Percentiles rank a stretch among this genome's conserved stretches.
Evolutionary conservation across 2,888 invertebrate species (phyloP).

Genomic region (Campoletis raptor): DNA sequence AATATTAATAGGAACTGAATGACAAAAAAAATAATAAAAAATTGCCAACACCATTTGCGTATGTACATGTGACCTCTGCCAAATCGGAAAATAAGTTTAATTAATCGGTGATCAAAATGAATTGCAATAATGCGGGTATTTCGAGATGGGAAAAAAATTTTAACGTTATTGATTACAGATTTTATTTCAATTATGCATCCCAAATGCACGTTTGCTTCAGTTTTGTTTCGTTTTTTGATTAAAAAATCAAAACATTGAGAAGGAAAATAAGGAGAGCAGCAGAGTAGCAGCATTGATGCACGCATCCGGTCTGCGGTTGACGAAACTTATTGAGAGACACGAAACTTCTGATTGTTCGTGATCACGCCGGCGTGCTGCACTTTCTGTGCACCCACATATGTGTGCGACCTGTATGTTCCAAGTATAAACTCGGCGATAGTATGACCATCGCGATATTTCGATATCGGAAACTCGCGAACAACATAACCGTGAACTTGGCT

Average conservation of each 20-base stretch:
- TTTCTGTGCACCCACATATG: constrained; percentile 28
- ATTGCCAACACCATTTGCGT: not conserved
- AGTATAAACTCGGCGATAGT: constrained; percentile 47
- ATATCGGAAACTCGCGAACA: constrained; percentile 64
- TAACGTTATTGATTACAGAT: not conserved
- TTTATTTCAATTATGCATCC: not conserved
- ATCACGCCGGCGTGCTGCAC: constrained; percentile 75
- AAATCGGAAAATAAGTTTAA: not conserved
- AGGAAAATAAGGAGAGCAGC: constrained; percentile 59
- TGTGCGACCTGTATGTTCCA: constrained; percentile 1
- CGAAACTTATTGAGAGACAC: no score
- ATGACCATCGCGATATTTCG: constrained; percentile 65
- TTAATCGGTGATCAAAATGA: not conserved
- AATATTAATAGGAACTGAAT: not conserved
- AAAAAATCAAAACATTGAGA: constrained; percentile 43
- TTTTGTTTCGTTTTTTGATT: not conserved
- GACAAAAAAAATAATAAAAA: not conserved
- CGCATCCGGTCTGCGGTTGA: constrained; percentile 83
- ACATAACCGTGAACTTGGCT: constrained; percentile 51
- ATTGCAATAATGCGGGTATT: not conserved
- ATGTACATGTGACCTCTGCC: not conserved
- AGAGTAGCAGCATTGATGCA: constrained; percentile 80
- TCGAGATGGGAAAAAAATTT: not conserved
- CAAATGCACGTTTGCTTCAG: not conserved
- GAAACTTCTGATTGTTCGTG: constrained; percentile 83